phyloP scores from a whole-genome alignment of 2,888 invertebrate genomes.

The Invenusta paracnida region DNA sequence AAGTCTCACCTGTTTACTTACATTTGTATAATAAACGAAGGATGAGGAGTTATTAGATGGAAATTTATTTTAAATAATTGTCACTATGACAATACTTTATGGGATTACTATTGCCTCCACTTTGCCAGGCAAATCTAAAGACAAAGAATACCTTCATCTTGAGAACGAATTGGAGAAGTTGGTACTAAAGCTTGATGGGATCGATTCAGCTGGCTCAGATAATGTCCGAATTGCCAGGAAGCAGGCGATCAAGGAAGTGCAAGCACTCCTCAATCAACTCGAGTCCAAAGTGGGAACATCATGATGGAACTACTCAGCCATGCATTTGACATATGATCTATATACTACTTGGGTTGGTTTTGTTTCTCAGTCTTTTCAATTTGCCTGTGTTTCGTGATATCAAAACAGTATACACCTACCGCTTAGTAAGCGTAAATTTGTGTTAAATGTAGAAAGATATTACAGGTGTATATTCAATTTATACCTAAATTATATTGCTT shows the following conservation, averaged over 20 bases:
- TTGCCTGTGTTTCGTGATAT: no score
- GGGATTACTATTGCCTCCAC: not conserved
- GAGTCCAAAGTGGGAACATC: not conserved
- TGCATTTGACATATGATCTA: no score
- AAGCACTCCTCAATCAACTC: not conserved
- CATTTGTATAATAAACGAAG: no score
- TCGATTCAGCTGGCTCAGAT: not conserved
- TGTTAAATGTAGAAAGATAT: no score
- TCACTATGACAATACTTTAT: not conserved
- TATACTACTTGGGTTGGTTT: no score
- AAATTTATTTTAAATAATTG: not conserved
- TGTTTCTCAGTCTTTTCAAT: no score
- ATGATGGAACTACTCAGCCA: no score
- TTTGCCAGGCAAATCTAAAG: not conserved
- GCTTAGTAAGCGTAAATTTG: no score
- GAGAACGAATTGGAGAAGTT: not conserved
- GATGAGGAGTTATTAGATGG: not conserved
- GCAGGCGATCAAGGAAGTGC: not conserved
- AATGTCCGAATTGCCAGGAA: not conserved
- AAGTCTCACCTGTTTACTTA: no score
- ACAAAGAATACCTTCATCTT: not conserved
- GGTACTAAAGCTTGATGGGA: not conserved
- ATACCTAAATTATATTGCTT: no score
- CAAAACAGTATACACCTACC: no score
- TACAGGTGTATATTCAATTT: no score